These are phyloP conservation scores for Lasioglossum figueresi DNA, from an alignment of 2,888 invertebrate species.

Conservation along the genomic window DNA sequence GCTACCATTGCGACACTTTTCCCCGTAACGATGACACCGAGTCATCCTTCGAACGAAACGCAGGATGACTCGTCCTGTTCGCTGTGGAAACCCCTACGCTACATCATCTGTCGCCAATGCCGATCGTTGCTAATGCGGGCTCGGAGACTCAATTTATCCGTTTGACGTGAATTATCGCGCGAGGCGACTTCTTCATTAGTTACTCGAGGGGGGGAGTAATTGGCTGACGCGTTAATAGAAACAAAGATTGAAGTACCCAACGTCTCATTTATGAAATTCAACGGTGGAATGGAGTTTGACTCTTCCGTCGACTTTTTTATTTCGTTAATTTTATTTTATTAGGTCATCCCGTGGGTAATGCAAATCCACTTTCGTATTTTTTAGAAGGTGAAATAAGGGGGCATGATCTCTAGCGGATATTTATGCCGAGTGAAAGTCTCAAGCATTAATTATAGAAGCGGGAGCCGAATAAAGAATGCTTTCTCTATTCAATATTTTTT, in stretches of 20 bases:
- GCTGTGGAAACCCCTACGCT: not conserved
- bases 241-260: not conserved
- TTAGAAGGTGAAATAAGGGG: not conserved
- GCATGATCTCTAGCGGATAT: not conserved
- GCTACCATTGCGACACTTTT: conserved; percentile 12
- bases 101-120: not conserved
- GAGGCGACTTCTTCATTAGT: conserved; percentile 43
- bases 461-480: not conserved
- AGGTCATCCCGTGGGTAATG: not conserved
- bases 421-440: not conserved
- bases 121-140: not conserved
- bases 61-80: not conserved
- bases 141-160: conserved; percentile 21
- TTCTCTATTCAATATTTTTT: not conserved
- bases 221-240: conserved; percentile 13
- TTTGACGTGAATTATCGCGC: not conserved
- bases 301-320: not conserved
- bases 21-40: not conserved
- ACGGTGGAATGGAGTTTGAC: not conserved
- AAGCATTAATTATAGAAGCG: not conserved
- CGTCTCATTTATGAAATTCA: conserved; percentile 9
- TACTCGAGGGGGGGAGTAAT: not conserved
- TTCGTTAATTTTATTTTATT: not conserved
- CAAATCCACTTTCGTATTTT: not conserved
- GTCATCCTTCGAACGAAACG: not conserved